Percentiles rank a stretch among this genome's conserved stretches.
Conservation (phyloP, 2,888 invertebrate genomes). For the Rapana venosa region DNA sequence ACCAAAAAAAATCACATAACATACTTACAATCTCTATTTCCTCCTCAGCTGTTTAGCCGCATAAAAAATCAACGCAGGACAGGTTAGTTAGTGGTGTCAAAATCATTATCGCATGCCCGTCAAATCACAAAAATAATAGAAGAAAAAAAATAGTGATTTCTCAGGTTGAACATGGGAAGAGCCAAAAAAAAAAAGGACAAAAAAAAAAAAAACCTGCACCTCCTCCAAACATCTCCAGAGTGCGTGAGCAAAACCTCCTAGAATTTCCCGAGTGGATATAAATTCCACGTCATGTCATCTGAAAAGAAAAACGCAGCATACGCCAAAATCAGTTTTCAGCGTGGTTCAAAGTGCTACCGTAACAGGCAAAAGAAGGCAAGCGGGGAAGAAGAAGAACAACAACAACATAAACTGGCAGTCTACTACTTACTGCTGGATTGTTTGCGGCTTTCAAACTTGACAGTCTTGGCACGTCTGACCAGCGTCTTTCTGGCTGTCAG, state of each 20-base stretch:
- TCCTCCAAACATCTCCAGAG: not conserved
- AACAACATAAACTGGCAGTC: not conserved
- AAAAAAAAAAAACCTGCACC: not conserved
- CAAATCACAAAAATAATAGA: constrained; percentile 13
- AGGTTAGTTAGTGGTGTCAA: not conserved
- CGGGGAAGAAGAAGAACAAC: not conserved
- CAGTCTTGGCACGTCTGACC: constrained; percentile 70
- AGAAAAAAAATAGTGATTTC: not conserved
- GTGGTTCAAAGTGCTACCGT: not conserved
- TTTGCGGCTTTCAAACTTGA: constrained; percentile 66
- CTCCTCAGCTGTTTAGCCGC: constrained; percentile 35
- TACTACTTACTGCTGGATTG: constrained; percentile 71
- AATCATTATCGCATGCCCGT: not conserved
- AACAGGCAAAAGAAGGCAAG: not conserved
- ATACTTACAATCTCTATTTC: constrained; percentile 39
- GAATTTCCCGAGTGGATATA: not conserved
- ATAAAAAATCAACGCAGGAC: not conserved
- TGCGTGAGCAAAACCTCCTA: not conserved
- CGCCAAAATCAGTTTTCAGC: not conserved
- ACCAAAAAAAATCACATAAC: not conserved
- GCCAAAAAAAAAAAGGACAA: not conserved
- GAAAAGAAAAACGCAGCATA: constrained; percentile 23
- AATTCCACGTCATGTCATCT: constrained; percentile 12
- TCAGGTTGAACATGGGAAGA: not conserved
- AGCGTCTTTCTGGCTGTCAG: constrained; percentile 77